Evolutionary conservation across 1,140 invertebrate genomes (phyloP).

Genomic region (Pemphigus obesinymphae): DNA sequence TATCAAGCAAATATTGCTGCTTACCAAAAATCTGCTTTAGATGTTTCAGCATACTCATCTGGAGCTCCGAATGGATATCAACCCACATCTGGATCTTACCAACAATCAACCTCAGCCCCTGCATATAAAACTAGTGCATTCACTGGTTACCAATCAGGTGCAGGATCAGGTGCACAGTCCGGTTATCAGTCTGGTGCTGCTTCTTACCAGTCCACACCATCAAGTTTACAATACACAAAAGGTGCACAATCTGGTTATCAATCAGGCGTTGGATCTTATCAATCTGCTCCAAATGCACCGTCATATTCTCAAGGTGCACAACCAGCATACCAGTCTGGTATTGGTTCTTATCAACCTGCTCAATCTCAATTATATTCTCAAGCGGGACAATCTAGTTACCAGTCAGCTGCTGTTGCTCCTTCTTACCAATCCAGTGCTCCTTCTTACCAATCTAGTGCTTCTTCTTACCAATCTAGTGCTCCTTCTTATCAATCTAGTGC

Average conservation of each 20-base stretch:
- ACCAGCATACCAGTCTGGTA: background rate
- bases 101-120: constrained; percentile 42
- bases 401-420: background rate
- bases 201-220: background rate
- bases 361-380: background rate
- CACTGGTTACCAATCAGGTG: constrained; percentile 1
- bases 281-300: background rate
- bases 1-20: constrained; percentile 11
- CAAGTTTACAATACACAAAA: background rate
- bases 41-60: background rate
- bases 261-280: background rate
- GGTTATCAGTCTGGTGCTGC: background rate
- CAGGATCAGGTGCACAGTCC: background rate
- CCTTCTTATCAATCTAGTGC: background rate
- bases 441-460: background rate
- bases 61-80: background rate
- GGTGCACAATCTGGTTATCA: background rate
- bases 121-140: constrained; percentile 43
- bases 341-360: background rate
- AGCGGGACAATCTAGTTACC: background rate
- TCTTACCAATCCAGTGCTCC: background rate
- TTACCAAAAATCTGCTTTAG: background rate
- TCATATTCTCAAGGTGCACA: background rate
- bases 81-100: background rate
- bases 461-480: background rate